Conservation (phyloP, 2,888 invertebrate genomes). For the Rapana venosa region DNA sequence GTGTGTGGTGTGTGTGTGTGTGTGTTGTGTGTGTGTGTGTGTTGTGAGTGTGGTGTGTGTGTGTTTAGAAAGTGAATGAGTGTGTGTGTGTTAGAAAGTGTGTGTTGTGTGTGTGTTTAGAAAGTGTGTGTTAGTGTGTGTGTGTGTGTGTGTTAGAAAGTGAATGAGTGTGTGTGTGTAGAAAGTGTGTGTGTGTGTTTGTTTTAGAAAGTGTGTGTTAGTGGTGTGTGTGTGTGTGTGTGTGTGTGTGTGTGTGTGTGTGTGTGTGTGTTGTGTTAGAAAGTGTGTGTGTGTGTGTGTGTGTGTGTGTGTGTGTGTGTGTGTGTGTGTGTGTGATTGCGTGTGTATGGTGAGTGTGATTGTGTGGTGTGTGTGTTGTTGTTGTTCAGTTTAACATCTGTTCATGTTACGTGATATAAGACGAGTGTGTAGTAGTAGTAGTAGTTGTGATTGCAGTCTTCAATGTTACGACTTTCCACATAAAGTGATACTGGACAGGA, state of each 20-base stretch:
- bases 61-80: neutral
- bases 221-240: neutral
- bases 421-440: too few species aligned
- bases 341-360: neutral
- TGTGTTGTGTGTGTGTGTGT: neutral
- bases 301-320: slow-evolving; percentile 18
- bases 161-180: neutral
- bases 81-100: neutral
- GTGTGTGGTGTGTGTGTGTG: slow-evolving; percentile 18
- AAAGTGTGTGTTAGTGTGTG: neutral
- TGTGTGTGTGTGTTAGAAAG: neutral
- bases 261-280: neutral
- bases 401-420: too few species aligned
- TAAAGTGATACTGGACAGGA: too few species aligned
- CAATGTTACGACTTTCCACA: too few species aligned
- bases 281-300: neutral
- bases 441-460: too few species aligned
- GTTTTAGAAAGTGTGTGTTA: neutral
- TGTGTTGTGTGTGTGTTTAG: neutral
- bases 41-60: too few species aligned
- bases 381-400: too few species aligned
- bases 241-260: neutral
- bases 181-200: neutral
- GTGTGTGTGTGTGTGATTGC: slow-evolving; percentile 2
- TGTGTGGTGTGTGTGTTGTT: neutral